Evolutionary conservation across 2,797 vertebrate genomes (phyloP).

Genomic region (Lerista edwardsae): DNA sequence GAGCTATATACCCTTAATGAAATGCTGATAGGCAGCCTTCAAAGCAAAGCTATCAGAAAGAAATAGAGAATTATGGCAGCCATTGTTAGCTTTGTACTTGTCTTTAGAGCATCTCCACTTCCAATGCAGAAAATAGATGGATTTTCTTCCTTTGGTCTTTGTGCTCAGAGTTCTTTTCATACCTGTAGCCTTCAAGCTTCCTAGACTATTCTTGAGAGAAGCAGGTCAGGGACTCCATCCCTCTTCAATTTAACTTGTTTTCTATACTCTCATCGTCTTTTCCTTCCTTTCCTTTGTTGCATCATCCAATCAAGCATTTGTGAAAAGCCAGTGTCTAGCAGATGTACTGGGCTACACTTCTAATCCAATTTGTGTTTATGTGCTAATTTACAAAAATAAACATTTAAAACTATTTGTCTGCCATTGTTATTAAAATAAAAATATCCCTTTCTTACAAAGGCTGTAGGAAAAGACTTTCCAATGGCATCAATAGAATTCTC

Average conservation of each 20-base stretch:
- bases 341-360: conserved; percentile 47
- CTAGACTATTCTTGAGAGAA: too few relatives aligned
- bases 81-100: not conserved
- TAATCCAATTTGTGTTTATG: not conserved
- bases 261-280: not conserved
- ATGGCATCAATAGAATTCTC: too few relatives aligned
- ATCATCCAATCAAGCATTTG: conserved; percentile 21
- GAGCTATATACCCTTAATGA: not conserved
- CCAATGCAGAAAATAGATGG: not conserved
- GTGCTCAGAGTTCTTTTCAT: not conserved
- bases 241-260: too few relatives aligned
- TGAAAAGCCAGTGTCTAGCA: conserved; percentile 21
- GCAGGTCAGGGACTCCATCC: too few relatives aligned
- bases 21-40: not conserved
- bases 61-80: not conserved
- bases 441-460: not conserved
- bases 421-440: not conserved
- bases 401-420: not conserved
- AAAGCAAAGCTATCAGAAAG: not conserved
- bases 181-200: not conserved
- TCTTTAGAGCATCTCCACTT: not conserved
- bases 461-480: not conserved
- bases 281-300: conserved; percentile 4
- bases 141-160: not conserved
- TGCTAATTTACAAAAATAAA: conserved; percentile 65